Evolutionary conservation across 2,797 vertebrate genomes (phyloP), one percentile per base, ranked within the genome.

Genomic region (Chrysocyon brachyurus): DNA sequence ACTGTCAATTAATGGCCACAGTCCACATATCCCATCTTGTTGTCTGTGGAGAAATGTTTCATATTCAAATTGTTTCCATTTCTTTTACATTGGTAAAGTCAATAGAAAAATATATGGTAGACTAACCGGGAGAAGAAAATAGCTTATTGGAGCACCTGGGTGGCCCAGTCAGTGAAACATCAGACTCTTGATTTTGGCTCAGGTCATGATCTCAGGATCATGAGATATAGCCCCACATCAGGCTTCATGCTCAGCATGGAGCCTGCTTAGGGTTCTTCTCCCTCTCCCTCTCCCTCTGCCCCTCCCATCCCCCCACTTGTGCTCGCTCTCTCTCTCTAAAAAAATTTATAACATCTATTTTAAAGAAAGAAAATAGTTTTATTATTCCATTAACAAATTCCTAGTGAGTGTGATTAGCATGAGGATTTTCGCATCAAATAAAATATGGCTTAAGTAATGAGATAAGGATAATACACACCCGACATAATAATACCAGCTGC

Each of bases 341-440:
- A 68, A 33, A 33, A 68, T 19, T 33, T 33, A 33, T 68, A 5
- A 33, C 10, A n/a, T 68, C n/a, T 21, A 21, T 19, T 33, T 33
- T 68, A 33, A 68, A 49, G 7, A 46, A 46, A 46, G 40, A 75
- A 75, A 75, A 28, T 17, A 70, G 28, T 79, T 70, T 40, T 63
- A 88, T 77, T 85, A 11, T 86, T 90, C 15, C 79, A 57, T 31
- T 15, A 72, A 85, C 28, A 94, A 94, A 94, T 91, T 95, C 19
- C 54, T 63, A 56, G 26, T 77, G 91, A 64, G 26, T 86, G n/a
- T 88, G 22, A 95, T 91, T 95, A 94, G 14, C 16, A 91, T 57
- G 90, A 61, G 56, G 33, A 77, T 78, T 72, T 92, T 96, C 64
- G 89, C n/a, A 83, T 77, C 26, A 86, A 90, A 22, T n/a, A 85